A percentile compares a stretch with the other conserved stretches of the same genome.
phyloP scores from a whole-genome alignment of 2,113 vertebrate genomes.

The Malurus cyaneus region DNA sequence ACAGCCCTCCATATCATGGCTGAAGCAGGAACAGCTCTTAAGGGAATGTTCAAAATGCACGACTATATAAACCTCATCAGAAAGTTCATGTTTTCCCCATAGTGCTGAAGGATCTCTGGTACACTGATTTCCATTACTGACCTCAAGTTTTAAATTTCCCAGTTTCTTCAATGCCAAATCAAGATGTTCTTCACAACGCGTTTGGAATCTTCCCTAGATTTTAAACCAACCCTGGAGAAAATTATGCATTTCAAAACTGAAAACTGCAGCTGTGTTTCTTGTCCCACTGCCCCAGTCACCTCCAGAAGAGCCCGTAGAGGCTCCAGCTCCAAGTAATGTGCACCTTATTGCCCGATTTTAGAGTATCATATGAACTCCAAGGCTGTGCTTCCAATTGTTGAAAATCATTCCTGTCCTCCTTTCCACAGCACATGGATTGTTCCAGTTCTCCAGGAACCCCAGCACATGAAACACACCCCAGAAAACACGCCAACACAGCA shows the following conservation, averaged over 20 bases:
- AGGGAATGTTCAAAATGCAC: not conserved
- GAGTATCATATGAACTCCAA: not conserved
- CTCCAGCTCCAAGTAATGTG: not conserved
- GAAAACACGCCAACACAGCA: not conserved
- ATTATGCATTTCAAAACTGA: not conserved
- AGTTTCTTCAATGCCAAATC: not conserved
- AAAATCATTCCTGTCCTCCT: not conserved
- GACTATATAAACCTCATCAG: not conserved
- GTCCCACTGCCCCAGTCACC: not conserved
- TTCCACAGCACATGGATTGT: not conserved
- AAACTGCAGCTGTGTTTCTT: not conserved
- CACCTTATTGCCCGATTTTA: not conserved
- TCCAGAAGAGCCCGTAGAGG: not conserved
- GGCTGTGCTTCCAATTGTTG: not conserved
- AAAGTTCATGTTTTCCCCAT: not conserved
- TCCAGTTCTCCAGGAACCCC: not conserved
- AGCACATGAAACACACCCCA: not conserved
- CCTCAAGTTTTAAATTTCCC: not conserved
- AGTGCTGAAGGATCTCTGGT: not conserved
- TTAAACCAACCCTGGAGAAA: not conserved
- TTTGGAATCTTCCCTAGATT: not conserved
- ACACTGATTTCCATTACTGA: not conserved
- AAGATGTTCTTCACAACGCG: rapidly evolving
- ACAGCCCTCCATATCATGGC: not conserved
- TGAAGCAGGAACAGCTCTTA: not conserved